phyloP scores from a whole-genome alignment of 2,113 vertebrate species.

The Anthoscopus minutus region DNA sequence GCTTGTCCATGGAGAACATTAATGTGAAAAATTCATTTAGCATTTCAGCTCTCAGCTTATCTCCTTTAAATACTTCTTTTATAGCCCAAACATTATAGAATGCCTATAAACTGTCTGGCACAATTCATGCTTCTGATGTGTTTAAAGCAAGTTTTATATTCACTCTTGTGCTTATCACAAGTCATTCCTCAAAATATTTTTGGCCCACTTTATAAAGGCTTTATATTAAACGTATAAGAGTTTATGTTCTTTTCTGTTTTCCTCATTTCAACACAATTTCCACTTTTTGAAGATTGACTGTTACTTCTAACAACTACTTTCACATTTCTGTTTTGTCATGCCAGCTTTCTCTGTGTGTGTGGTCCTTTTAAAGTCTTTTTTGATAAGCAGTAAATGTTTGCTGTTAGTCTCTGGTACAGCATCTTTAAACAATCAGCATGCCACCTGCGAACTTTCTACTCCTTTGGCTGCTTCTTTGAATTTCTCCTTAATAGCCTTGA shows the following conservation, averaged over 20 bases:
- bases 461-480: slow-evolving; percentile 27
- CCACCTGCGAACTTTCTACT: slow-evolving; percentile 38
- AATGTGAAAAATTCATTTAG: slow-evolving; percentile 27
- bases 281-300: slow-evolving; percentile 17
- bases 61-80: neutral
- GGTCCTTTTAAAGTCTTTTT: slow-evolving; percentile 33
- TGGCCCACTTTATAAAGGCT: neutral
- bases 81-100: slow-evolving; percentile 4
- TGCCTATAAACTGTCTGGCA: slow-evolving; percentile 22
- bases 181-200: slow-evolving; percentile 19
- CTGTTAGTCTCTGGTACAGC: neutral
- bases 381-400: slow-evolving; percentile 9
- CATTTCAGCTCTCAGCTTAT: slow-evolving; percentile 39
- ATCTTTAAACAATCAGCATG: neutral
- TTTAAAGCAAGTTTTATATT: slow-evolving; percentile 28
- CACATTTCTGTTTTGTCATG: slow-evolving; percentile 33
- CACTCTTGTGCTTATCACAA: neutral
- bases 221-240: neutral
- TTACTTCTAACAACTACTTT: neutral
- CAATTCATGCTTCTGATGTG: slow-evolving; percentile 3
- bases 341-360: slow-evolving; percentile 40
- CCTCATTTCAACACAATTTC: slow-evolving; percentile 14
- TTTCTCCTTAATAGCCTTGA: slow-evolving; percentile 2
- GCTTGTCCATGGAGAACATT: neutral
- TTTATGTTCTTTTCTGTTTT: slow-evolving; percentile 3